Percentiles rank a stretch among this genome's conserved stretches.
Evolutionary conservation across 2,113 vertebrate genomes (phyloP).

Genomic region (Monarcha castaneiventris): DNA sequence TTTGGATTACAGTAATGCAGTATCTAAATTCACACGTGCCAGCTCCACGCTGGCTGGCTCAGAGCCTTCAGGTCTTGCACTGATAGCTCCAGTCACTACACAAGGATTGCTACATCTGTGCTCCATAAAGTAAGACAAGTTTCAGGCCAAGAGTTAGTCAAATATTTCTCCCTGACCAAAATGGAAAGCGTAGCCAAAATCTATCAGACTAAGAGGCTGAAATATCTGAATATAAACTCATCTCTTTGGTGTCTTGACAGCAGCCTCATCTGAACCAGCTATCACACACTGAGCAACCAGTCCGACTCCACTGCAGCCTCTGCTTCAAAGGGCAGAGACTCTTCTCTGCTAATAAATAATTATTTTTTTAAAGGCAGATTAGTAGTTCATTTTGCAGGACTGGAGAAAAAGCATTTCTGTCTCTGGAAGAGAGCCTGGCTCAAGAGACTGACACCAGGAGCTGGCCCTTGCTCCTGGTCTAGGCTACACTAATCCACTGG

Average conservation of each 20-base stretch:
- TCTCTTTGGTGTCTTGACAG: not conserved
- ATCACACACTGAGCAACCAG: not conserved
- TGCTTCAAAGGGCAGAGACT: not conserved
- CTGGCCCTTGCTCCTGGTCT: not conserved
- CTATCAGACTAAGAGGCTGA: not conserved
- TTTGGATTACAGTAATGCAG: not conserved
- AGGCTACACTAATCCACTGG: not conserved
- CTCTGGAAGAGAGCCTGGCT: not conserved
- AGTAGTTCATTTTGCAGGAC: not conserved
- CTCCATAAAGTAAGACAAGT: not conserved
- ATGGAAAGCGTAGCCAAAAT: not conserved
- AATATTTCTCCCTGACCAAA: not conserved
- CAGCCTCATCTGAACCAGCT: slow-evolving; percentile 6
- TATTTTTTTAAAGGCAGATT: not conserved
- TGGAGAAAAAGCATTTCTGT: not conserved
- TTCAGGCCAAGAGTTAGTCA: not conserved
- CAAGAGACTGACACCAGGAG: not conserved
- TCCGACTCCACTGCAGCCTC: not conserved
- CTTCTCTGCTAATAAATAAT: not conserved
- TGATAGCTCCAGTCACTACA: not conserved
- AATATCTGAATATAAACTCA: not conserved
- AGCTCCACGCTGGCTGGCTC: not conserved
- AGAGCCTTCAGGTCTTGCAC: not conserved
- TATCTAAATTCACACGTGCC: not conserved
- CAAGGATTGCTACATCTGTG: slow-evolving; percentile 17